Base-by-base conservation (phyloP, 2,888 invertebrate genomes). In the Sarcophaga carnaria region DNA sequence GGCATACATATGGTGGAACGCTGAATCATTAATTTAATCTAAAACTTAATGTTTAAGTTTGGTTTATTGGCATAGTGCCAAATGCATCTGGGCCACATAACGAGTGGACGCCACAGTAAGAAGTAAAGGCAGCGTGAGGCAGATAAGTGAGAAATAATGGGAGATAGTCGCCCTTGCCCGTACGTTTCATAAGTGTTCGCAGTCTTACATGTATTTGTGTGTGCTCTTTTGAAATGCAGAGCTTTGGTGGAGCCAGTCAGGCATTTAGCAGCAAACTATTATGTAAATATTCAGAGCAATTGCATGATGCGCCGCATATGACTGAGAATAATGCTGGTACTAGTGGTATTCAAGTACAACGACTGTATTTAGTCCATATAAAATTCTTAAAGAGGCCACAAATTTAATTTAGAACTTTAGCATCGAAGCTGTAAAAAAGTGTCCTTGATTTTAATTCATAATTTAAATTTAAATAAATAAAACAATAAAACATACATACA, bases 221-320 rank as follows among this genome's bases (percentile, higher is more conserved):
- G 14, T 14, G 12, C 25, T 4, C 49, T n/a, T 62, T 60, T 25
- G 8, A 79, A 62, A 69, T 72, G 66, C 47, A 80, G 67, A 69
- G 69, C 63, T 59, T 74, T 87, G 81, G 63, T 75, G 67, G 75
- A 87, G 59, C 66, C 78, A 84, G 79, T 60, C 70, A 70, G 79
- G 81, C 78, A 69, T 79, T 84, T 66, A 90, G 88, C 88, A 90
- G 90, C 90, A 90, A 90, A 90, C 90, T 92, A 86, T 88, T 88
- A 90, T 89, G 91, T 90, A 92, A 92, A 92, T 92, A 92, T 92
- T 91, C 92, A 91, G 91, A 91, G 92, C 91, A 92, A 91, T 91
- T 91, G 91, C 90, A 90, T 77, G 60, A 75, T 82, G 74, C 84
- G 82, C 84, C 80, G 77, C 54, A 75, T 25, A 59, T 83, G 69